Evolutionary conservation across 2,888 invertebrate species (phyloP).

Genomic region (Frankliniella fusca): DNA sequence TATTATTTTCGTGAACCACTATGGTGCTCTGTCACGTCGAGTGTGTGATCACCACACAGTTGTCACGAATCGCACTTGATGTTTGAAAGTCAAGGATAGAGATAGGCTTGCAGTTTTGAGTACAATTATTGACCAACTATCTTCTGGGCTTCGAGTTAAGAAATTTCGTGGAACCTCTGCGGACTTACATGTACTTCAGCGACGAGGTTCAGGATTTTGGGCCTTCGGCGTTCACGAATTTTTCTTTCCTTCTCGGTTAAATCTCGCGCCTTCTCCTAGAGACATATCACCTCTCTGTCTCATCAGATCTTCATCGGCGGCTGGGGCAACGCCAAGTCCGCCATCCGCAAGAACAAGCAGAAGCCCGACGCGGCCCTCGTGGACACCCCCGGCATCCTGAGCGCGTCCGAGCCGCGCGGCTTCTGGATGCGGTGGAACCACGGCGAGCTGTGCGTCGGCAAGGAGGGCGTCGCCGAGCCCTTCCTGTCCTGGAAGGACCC

Average conservation of each 20-base stretch:
- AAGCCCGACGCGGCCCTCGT: constrained; percentile 69
- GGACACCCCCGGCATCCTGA: constrained; percentile 68
- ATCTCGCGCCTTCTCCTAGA: neutral
- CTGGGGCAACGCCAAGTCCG: constrained; percentile 80
- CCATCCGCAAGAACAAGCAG: constrained; percentile 71
- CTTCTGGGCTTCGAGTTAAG: no score
- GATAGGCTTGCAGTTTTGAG: no score
- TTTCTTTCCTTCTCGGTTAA: neutral
- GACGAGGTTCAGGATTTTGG: no score
- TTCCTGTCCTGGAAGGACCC: constrained; percentile 71
- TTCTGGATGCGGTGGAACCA: constrained; percentile 81
- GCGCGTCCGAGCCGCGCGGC: constrained; percentile 68
- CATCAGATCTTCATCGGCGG: constrained; percentile 75
- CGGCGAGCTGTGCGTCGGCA: constrained; percentile 60
- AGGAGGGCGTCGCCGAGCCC: constrained; percentile 65
- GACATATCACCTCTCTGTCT: neutral
- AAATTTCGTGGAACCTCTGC: no score
- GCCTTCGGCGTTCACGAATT: no score
- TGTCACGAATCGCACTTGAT: no score
- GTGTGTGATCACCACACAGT: no score
- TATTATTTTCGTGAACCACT: no score
- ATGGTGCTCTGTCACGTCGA: no score
- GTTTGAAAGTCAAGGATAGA: no score
- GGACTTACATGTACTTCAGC: no score
- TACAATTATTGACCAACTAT: no score